Evolutionary conservation across 2,888 invertebrate species (phyloP), one percentile per base, ranked within the genome.

Genomic region (Macrosoma leucophasiata): DNA sequence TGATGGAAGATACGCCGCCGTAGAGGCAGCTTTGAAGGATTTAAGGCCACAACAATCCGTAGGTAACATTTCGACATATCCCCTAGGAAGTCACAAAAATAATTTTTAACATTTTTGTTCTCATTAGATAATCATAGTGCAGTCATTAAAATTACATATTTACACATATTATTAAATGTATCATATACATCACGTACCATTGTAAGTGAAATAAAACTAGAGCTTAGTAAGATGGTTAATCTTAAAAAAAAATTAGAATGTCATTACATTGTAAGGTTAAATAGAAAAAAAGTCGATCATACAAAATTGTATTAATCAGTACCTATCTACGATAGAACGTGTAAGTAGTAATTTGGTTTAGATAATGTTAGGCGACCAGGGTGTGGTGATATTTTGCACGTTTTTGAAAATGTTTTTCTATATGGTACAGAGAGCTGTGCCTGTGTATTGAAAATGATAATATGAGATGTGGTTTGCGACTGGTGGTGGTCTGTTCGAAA

Each of bases 351-450:
- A 75, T 71, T 79, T 70, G 77, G 74, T 76, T 76, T 79, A 81
- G 73, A 75, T 79, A 79, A 78, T 69, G 75, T 78, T 84, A 84
- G 82, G 84, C 64, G 82, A 84, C 84, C 84, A 84, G 84, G 84
- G 84, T 84, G 84, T 73, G 84, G 81, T 81, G 84, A 82, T 84
- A 84, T 82, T 82, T 82, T 81, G 81, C 79, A 81, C 76, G 82
- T 82, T 84, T 84, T 82, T 82, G 81, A 82, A 75, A 73, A 81
- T 79, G 79, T 84, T 79, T 82, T 84, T 77, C 75, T 77, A 74
- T 63, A 63, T 62, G 73, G 72, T 65, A 71, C 76, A 70, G 72
- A 52, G 57, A 62, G 59, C 62, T 65, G 76, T 65, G 71, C 63
- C 71, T 62, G 66, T 59, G 70, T 72, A 64, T 68, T 67, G 66